phyloP scores from a whole-genome alignment of 2,797 vertebrate species.

The Nannoperca obscura region DNA sequence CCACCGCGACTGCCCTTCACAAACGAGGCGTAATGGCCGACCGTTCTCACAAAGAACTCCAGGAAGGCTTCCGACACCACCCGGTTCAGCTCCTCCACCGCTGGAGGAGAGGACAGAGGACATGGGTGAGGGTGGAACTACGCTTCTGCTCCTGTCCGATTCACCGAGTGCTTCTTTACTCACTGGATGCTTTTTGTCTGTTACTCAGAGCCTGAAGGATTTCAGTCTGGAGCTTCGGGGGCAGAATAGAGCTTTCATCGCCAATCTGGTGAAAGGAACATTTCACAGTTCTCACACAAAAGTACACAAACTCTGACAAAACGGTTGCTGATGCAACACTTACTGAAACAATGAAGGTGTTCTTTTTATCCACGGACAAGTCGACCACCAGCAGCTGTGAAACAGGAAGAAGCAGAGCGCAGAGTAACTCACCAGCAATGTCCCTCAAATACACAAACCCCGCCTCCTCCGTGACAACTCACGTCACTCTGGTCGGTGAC shows the following conservation, averaged over 20 bases:
- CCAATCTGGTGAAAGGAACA: constrained; percentile 83
- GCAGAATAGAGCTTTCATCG: constrained; percentile 91
- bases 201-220: constrained; percentile 85
- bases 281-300: not conserved
- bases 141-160: accelerated
- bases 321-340: constrained; percentile 29
- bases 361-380: constrained; percentile 83
- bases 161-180: constrained; percentile 44
- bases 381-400: constrained; percentile 92
- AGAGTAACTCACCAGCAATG: too few relatives aligned
- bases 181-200: constrained; percentile 73
- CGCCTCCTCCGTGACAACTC: constrained; percentile 40
- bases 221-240: constrained; percentile 89
- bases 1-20: constrained; percentile 75
- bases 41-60: constrained; percentile 91
- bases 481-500: constrained; percentile 88
- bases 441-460: not conserved
- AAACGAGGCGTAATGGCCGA: constrained; percentile 89
- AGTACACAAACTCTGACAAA: not conserved
- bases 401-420: constrained; percentile 6
- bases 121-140: not conserved
- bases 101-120: constrained; percentile 70
- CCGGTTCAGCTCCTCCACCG: constrained; percentile 88
- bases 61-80: constrained; percentile 92
- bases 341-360: constrained; percentile 88